phyloP scores from a whole-genome alignment of 2,113 vertebrate genomes.

The Spea multiplicata region DNA sequence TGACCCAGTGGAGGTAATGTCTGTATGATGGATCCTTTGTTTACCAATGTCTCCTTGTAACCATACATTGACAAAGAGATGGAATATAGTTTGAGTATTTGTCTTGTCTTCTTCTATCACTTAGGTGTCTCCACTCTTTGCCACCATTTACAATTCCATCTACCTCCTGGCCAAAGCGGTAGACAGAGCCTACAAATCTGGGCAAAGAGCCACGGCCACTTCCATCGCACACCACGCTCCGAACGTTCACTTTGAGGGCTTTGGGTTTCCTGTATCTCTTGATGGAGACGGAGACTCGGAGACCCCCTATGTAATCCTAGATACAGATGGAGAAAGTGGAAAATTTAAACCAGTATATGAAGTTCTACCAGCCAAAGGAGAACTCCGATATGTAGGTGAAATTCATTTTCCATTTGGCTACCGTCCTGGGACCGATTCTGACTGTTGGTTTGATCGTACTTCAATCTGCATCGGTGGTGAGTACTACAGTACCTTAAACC shows the following conservation, averaged over 20 bases:
- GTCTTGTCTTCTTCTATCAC: neutral
- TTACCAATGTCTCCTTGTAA: neutral
- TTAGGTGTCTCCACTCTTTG: constrained; percentile 90
- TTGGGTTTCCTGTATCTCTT: constrained; percentile 66
- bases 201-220: constrained; percentile 74
- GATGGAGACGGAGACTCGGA: constrained; percentile 56
- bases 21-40: neutral
- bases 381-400: constrained; percentile 65
- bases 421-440: constrained; percentile 70
- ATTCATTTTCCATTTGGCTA: constrained; percentile 82
- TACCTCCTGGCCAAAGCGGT: constrained; percentile 69
- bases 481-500: constrained; percentile 10
- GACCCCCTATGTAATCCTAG: constrained; percentile 79
- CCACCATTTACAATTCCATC: constrained; percentile 88
- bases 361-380: constrained; percentile 64
- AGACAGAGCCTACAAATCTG: constrained; percentile 60
- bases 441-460: constrained; percentile 85
- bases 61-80: too few relatives aligned
- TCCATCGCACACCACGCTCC: constrained; percentile 59
- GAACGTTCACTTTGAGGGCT: constrained; percentile 68
- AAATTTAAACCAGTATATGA: constrained; percentile 69
- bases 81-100: neutral
- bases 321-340: constrained; percentile 72
- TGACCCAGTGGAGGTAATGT: constrained; percentile 54
- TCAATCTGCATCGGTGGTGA: constrained; percentile 83